phyloP scores from a whole-genome alignment of 2,113 vertebrate species.

The Numenius arquata region DNA sequence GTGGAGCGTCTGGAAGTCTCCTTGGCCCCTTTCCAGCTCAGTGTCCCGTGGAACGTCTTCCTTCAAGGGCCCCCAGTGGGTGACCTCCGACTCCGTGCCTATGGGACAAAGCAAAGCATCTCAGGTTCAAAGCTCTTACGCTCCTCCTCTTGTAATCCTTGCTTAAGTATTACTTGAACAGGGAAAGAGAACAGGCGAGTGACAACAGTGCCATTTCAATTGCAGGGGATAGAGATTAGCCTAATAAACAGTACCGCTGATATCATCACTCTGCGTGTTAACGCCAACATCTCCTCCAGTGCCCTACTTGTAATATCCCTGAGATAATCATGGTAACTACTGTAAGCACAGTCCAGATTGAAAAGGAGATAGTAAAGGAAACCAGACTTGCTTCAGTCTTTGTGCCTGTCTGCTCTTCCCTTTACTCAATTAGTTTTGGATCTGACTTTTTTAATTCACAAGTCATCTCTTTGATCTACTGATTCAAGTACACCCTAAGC shows the following conservation, averaged over 20 bases:
- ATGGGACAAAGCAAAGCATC: neutral
- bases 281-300: neutral
- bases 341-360: neutral
- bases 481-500: neutral
- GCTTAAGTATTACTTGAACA: neutral
- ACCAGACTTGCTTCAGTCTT: neutral
- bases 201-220: neutral
- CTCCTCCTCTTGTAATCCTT: neutral
- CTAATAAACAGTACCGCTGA: neutral
- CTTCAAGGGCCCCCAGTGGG: accelerated
- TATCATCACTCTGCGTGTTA: neutral
- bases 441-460: neutral
- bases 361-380: neutral
- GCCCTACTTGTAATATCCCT: neutral
- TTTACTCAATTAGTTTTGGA: neutral
- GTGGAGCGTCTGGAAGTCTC: neutral
- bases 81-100: neutral
- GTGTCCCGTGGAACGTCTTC: neutral
- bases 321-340: neutral
- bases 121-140: neutral
- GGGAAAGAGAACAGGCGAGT: neutral
- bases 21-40: neutral
- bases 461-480: neutral
- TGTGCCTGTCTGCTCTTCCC: neutral
- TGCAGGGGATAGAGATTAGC: neutral